A percentile compares a stretch with the other conserved stretches of the same genome.
Evolutionary conservation across 2,797 vertebrate species (phyloP).

Genomic region (Babyrousa celebensis): DNA sequence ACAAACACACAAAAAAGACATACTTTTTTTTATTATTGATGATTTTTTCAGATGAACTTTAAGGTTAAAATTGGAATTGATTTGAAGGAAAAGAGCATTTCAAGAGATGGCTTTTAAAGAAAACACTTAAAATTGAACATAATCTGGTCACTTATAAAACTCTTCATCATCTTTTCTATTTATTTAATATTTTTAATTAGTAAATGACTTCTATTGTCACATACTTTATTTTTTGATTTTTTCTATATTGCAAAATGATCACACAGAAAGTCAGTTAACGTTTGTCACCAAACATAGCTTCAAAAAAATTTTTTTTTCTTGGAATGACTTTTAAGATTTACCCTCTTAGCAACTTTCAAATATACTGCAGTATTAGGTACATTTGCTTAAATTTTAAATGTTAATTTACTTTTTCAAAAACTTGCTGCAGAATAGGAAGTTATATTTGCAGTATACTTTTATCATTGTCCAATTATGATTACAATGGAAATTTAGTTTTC

Average conservation of each 20-base stretch:
- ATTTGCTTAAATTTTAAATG: not conserved
- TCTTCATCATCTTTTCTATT: not conserved
- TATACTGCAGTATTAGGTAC: not conserved
- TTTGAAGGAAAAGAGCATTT: not conserved
- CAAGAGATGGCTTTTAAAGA: not conserved
- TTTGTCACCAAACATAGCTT: not conserved
- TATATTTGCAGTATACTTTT: not conserved
- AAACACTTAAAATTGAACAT: not conserved
- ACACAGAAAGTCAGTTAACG: not conserved
- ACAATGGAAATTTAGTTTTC: not conserved
- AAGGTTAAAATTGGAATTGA: not conserved
- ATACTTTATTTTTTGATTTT: not conserved
- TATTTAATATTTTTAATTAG: not conserved
- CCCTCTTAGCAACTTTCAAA: not conserved
- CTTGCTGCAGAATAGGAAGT: not conserved
- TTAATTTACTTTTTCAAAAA: not conserved
- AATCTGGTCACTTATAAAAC: slow-evolving; percentile 15
- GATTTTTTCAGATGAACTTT: not conserved
- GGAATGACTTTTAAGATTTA: not conserved
- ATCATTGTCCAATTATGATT: not conserved
- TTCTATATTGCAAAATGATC: not conserved
- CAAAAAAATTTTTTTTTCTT: not conserved
- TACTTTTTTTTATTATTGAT: not conserved
- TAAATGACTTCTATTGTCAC: not conserved
- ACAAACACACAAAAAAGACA: not conserved